Conservation (phyloP, 2,113 vertebrate species). For the Poeciliopsis prolifica region DNA sequence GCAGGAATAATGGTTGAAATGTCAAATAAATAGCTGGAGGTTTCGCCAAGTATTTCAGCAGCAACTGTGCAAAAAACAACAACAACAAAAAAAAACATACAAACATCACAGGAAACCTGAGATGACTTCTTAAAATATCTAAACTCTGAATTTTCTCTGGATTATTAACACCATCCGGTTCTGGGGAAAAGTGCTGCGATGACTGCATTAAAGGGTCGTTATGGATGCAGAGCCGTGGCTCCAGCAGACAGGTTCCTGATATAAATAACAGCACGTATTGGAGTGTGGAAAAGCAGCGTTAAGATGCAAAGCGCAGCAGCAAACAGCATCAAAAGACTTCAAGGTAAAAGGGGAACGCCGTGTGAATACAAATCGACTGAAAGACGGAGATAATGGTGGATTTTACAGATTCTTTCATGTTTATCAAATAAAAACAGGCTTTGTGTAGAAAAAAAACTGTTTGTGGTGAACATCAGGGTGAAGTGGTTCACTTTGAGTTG, state of each 20-base stretch:
- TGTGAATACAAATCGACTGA: slow-evolving; percentile 51
- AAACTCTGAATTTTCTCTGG: slow-evolving; percentile 31
- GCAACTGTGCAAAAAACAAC: slow-evolving; percentile 4
- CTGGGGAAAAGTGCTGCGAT: slow-evolving; percentile 16
- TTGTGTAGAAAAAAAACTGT: slow-evolving; percentile 19
- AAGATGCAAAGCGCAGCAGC: slow-evolving; percentile 12
- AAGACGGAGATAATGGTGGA: slow-evolving; percentile 37
- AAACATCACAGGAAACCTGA: slow-evolving; percentile 53
- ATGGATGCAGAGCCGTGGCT: background rate
- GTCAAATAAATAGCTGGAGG: slow-evolving; percentile 2
- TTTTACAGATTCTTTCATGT: slow-evolving; percentile 31
- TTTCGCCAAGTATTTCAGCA: background rate
- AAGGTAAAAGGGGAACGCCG: slow-evolving; percentile 18
- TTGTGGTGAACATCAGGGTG: slow-evolving; percentile 25
- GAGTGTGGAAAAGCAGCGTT: slow-evolving; percentile 19
- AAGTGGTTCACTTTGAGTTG: slow-evolving; percentile 40
- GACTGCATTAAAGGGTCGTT: slow-evolving; percentile 12
- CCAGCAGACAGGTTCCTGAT: slow-evolving; percentile 24
- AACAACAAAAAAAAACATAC: slow-evolving; percentile 41
- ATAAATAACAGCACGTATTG: slow-evolving; percentile 27
- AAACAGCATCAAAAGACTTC: slow-evolving; percentile 50
- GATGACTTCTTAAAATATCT: slow-evolving; percentile 38
- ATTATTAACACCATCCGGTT: slow-evolving; percentile 21
- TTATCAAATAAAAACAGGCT: slow-evolving; percentile 36
- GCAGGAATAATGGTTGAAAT: slow-evolving; percentile 19